Evolutionary conservation across 2,888 invertebrate species (phyloP), one percentile per base, ranked within the genome.

Genomic region (Miltochrista miniata): DNA sequence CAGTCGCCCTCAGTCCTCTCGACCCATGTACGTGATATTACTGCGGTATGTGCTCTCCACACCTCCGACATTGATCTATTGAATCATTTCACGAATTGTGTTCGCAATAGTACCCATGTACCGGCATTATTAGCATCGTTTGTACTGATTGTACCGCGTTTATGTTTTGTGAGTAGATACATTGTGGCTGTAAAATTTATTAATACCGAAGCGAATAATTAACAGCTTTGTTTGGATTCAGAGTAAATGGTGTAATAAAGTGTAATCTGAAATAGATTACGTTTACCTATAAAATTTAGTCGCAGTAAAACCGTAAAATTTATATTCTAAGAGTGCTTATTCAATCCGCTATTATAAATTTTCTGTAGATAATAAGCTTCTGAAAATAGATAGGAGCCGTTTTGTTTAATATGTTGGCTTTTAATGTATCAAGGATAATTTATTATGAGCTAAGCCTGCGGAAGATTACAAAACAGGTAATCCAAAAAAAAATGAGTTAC

Each of bases 11-110:
- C 54, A 55, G 52, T 61, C 64, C 51, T 43, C 43, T 36, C 38
- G 33, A 14, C 35, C 34, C 41, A 31, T 47, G 60, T 72, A 79
- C 81, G 81, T 81, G 81, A 80, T 68, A 52, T 53, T 49, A 78
- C 70, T 76, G 63, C 70, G 55, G 57, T 70, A 74, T 74, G 56
- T 49, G 69, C 42, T 36, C 63, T 51, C 54, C 45, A 48, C 56
- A 59, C 54, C 61, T 60, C 59, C 59, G 65, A 70, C 74, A 74
- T 75, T 76, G 76, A 79, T 79, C 72, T 76, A 79, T 79, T 74
- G 76, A 74, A 75, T 79, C 76, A 81, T 77, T 78, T 63, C 70
- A 63, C 58, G 70, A 70, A 79, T 79, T 81, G 77, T 80, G 64
- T 67, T 59, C 56, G 45, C 61, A 64, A 68, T 68, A 69, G 61